These are phyloP conservation scores for Chanos chanos DNA, from an alignment of 2,797 vertebrate species.

Conservation along the genomic window DNA sequence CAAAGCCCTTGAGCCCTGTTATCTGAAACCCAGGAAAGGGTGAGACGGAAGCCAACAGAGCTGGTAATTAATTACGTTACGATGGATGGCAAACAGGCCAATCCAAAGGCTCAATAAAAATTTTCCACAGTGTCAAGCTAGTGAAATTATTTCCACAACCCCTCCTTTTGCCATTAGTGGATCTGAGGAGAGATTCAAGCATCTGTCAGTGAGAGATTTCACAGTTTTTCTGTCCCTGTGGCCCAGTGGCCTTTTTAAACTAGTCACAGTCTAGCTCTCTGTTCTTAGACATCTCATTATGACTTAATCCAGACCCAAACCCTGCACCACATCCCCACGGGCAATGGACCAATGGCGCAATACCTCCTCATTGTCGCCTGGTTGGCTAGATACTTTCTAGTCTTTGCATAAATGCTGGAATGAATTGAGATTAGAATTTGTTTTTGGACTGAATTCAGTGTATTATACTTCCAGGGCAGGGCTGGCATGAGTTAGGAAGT, in stretches of 20 bases:
- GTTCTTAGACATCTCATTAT: no score
- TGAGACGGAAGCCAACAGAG: slow-evolving; percentile 8
- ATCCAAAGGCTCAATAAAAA: slow-evolving; percentile 33
- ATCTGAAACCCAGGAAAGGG: slow-evolving; percentile 35
- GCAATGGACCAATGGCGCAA: no score
- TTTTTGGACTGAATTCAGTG: no score
- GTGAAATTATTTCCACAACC: slow-evolving; percentile 35
- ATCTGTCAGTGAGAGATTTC: slow-evolving; percentile 7
- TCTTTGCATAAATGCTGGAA: no score
- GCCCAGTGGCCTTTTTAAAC: no score
- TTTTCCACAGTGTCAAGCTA: slow-evolving; percentile 19
- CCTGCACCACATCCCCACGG: no score
- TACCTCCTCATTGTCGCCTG: no score
- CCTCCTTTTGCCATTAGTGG: not conserved
- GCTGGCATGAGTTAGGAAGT: not conserved
- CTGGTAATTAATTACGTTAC: slow-evolving; percentile 40
- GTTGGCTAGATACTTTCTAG: no score
- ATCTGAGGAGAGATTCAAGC: no score
- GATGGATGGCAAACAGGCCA: slow-evolving; percentile 40
- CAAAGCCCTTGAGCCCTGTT: slow-evolving; percentile 13
- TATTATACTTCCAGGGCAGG: not conserved
- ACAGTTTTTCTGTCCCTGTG: not conserved
- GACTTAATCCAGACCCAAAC: no score
- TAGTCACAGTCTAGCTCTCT: not conserved
- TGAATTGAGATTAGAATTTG: no score